phyloP scores from a whole-genome alignment of 1,140 invertebrate species.

The Papilio polyxenes region DNA sequence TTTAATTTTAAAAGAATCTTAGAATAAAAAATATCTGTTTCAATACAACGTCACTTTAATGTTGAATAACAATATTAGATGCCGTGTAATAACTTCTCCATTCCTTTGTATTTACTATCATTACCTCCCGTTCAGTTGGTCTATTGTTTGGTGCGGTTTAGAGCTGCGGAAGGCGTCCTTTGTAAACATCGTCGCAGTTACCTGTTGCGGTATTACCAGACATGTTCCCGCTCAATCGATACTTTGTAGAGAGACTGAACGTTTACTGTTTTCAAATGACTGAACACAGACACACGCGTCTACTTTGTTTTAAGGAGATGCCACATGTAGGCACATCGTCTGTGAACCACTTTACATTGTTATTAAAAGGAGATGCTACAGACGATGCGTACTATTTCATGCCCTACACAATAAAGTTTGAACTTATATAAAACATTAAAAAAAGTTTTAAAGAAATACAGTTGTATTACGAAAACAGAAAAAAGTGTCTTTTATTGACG shows the following conservation, averaged over 20 bases:
- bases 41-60: not conserved
- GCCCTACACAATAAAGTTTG: no score
- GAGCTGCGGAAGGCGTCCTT: not conserved
- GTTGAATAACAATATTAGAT: not conserved
- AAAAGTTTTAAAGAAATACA: no score
- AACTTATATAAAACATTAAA: no score
- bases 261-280: not conserved
- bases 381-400: no score
- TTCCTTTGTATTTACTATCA: not conserved
- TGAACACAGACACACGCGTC: not conserved
- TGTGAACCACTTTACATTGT: no score
- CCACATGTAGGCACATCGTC: not conserved
- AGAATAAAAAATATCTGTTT: no score
- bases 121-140: not conserved
- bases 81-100: not conserved
- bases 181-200: not conserved
- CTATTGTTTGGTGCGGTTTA: not conserved
- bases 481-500: not conserved
- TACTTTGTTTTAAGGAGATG: not conserved
- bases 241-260: not conserved
- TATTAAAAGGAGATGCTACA: no score
- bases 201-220: slow-evolving; percentile 21
- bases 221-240: slow-evolving; percentile 20
- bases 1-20: no score
- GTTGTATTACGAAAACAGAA: not conserved